Base-by-base conservation (phyloP, 2,888 invertebrate species). In the Drosophila koepferae region DNA sequence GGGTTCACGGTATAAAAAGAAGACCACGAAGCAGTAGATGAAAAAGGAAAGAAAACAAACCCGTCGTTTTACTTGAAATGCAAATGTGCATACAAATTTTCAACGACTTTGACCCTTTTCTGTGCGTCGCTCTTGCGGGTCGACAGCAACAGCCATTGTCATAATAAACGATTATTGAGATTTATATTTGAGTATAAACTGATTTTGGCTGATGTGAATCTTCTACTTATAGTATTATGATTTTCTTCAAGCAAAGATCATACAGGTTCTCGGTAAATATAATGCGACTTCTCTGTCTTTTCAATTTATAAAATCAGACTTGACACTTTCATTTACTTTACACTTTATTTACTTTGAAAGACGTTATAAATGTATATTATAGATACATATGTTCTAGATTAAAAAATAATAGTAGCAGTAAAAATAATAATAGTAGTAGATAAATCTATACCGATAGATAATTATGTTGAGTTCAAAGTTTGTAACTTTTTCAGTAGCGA, bases 101-200 rank as follows among this genome's bases (percentile, higher is more conserved):
- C 67, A 74, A 76, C 63, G 63, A 72, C 63, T 64, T 82, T 79
- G 78, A 76, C 79, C 80, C 77, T 64, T 75, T 75, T 61, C 41
- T 40, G 20, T 48, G 16, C 12, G 28, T 18, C 3, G 28, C 16
- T 12, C 20, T 36, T 34, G 48, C 20, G 12, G 20, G 18, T 51
- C 14, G 48, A 51, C 49, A 58, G 62, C 53, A 66, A 68, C 72
- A 74, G 72, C 72, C 82, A 81, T 82, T 80, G 82, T 83, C 85
- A 89, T 91, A 91, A 91, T 91, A 83, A 90, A 91, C 89, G 91
- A 91, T 91, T 91, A 92, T 92, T 92, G 90, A 91, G 91, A 92
- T 92, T 92, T 92, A 91, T 92, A 89, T 91, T 84, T 56, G 31
- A 59, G 36, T 81, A 77, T 84, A 85, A 85, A 84, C 82, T 78